Base-by-base conservation (phyloP, 2,113 vertebrate species). In the Antechinus stuartii region DNA sequence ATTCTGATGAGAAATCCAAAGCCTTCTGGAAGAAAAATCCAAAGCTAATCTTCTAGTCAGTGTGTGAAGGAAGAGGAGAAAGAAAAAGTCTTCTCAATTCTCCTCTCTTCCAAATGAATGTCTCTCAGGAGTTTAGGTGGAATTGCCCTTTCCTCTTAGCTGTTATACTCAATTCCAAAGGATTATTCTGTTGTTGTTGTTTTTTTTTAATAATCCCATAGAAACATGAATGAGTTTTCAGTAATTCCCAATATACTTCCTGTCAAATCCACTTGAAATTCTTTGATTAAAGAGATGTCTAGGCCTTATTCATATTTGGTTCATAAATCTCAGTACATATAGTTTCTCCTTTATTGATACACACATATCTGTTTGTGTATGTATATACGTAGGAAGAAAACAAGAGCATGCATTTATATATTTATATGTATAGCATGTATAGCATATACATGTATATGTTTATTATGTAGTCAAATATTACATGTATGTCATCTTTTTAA, bases 321-420 rank as follows among this genome's bases (percentile, higher is more conserved):
- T 84, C 19, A 42, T 7, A 84, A 84, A 19, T 57, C 56, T 23
- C 22, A 84, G 68, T 42, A 22, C 19, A 23, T 84, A 23, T 42
- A 16, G 42, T 42, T 84, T 84, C n/a, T 0, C 19, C n/a, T 42
- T 84, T 84, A 84, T 42, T 23, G 5, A 84, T 42, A 84, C 19
- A 68, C 12, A 68, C 0, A 16, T 3, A 35, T 0, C 12, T 35
- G 14, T 14, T 12, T 2, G 16, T 3, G 3, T 5, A 11, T 27
- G 14, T 9, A 76, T 16, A 61, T 14, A 61, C 11, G 30, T 30
- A 61, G 11, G 30, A 12, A 0, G 12, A 12, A n/a, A n/a, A 76
- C 14, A 8, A 76, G 50, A 52, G 8, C 9, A 9, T 52, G 50
- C 4, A n/a, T 76, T 22, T 76, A 19, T 76, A 14, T 10, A 76